Base-by-base conservation (phyloP, 2,888 invertebrate species). In the Mythimna ferrago region DNA sequence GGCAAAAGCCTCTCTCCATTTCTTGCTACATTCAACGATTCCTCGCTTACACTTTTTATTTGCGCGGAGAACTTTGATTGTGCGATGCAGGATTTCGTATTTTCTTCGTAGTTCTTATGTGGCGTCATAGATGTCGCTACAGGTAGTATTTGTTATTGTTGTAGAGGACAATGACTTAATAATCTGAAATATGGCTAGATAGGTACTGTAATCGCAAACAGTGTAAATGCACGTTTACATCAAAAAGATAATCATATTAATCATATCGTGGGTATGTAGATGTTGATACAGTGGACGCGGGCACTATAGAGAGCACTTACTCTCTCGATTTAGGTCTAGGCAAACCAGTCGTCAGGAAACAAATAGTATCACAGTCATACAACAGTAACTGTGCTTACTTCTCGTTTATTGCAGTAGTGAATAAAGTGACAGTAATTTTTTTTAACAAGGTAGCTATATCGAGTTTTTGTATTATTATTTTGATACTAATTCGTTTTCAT, bases 241-340 rank as follows among this genome's bases (percentile, higher is more conserved):
- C 11, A 48, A n/a, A 41, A 38, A n/a, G 5, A 51, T 35, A 21
- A 38, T 73, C 19, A 56, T 7, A 54, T 7, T 16, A 48, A 48
- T 48, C 48, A 1, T 48, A 48, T 4, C 6, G 16, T 48, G 16
- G 3, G 14, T 16, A n/a, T 14, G 7, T 35, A 16, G 19, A 62
- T 63, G 66, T 69, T 63, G 80, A 5, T 21, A 48, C 11, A 6
- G 66, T 80, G 57, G n/a, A 26, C 26, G 7, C 44, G 5, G 3
- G 51, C 64, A 78, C 73, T 78, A 64, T 60, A 14, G 3, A 35
- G 11, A 48, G 21, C 44, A 41, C 11, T 66, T n/a, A 26, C 57
- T 58, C n/a, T 51, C 32, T 54, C n/a, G 16, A 77, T 62, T n/a
- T 54, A 54, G 69, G 75, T 75, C 75, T 79, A 64, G 80, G 73